Evolutionary conservation across 2,888 invertebrate species (phyloP).

Genomic region (Amphimallon solstitiale): DNA sequence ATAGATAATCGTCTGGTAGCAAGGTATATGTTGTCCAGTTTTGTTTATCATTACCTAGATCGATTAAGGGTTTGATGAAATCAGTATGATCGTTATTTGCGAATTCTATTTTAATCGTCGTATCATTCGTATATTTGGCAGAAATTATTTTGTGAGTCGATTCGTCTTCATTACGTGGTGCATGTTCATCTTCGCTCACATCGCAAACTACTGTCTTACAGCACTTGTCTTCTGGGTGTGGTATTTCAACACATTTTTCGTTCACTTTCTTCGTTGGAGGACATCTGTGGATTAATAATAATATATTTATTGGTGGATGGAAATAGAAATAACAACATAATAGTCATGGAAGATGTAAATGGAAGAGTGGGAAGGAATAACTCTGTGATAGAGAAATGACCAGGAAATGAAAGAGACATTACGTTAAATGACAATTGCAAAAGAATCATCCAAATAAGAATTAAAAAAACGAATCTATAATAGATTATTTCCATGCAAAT

Average conservation of each 20-base stretch:
- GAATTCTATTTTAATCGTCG: constrained; percentile 61
- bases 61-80: constrained; percentile 54
- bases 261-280: constrained; percentile 67
- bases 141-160: constrained; percentile 52
- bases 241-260: constrained; percentile 85
- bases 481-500: too few relatives aligned
- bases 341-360: too few relatives aligned
- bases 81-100: constrained; percentile 50
- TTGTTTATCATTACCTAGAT: constrained; percentile 61
- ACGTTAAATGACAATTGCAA: too few relatives aligned
- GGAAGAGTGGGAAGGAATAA: too few relatives aligned
- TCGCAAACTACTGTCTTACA: constrained; percentile 89
- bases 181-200: constrained; percentile 82
- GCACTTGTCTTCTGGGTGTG: constrained; percentile 84
- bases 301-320: too few relatives aligned
- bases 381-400: too few relatives aligned
- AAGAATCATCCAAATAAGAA: too few relatives aligned
- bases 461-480: too few relatives aligned
- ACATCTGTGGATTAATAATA: constrained; percentile 64
- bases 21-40: constrained; percentile 64
- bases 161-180: constrained; percentile 61
- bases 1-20: constrained; percentile 54
- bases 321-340: too few relatives aligned
- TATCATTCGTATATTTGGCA: constrained; percentile 60
- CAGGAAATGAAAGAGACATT: too few relatives aligned